A percentile compares a stretch with the other conserved stretches of the same genome.
These are phyloP conservation scores for Ginglymostoma cirratum DNA, from an alignment of 2,113 vertebrate species.

Conservation along the genomic window DNA sequence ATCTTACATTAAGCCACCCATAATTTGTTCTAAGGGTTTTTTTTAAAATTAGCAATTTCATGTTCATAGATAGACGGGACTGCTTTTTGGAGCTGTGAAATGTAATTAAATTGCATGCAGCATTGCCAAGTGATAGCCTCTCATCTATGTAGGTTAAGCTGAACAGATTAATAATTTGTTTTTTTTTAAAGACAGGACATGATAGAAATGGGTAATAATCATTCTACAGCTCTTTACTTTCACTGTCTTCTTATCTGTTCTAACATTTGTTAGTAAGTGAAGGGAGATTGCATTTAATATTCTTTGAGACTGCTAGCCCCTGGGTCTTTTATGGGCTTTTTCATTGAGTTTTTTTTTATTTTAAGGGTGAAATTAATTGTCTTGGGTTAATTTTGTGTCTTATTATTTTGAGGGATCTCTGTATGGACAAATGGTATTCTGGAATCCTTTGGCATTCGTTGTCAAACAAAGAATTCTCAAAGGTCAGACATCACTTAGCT, in stretches of 20 bases:
- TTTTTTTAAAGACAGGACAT: not conserved
- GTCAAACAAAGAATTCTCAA: not conserved
- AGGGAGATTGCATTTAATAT: not conserved
- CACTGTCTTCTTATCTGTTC: not conserved
- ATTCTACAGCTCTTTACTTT: not conserved
- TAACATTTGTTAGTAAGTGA: not conserved
- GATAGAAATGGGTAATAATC: conserved; percentile 3
- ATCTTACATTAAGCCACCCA: conserved; percentile 2
- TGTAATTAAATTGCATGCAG: conserved; percentile 21
- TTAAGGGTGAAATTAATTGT: not conserved
- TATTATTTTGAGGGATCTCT: not conserved
- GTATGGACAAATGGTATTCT: not conserved
- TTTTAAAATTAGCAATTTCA: not conserved
- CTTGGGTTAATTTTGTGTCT: not conserved
- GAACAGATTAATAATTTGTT: conserved; percentile 27
- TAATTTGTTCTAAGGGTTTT: not conserved
- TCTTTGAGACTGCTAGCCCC: not conserved
- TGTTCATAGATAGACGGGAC: not conserved
- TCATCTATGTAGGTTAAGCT: conserved; percentile 17
- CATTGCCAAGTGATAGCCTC: not conserved
- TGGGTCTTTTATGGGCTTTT: not conserved
- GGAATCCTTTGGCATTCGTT: not conserved
- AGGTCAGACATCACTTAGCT: not conserved
- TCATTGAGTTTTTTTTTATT: not conserved
- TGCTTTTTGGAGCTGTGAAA: conserved; percentile 13